These are phyloP conservation scores for Eidolon dupreanum DNA, from an alignment of 2,797 vertebrate species.

Conservation along the genomic window DNA sequence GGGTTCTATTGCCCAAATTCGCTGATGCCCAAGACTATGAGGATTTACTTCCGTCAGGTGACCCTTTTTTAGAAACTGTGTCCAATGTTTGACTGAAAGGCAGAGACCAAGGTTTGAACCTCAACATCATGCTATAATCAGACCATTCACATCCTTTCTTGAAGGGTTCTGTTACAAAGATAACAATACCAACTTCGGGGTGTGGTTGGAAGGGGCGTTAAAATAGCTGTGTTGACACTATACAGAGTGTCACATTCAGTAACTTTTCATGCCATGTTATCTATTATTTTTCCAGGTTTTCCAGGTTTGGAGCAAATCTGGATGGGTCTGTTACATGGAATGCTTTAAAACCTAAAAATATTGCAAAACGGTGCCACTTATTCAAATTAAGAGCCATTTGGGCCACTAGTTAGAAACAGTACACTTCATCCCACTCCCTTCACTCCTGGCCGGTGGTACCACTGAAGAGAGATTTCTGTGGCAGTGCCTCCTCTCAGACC, in stretches of 20 bases:
- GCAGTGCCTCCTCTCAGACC: neutral
- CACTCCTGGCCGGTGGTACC: neutral
- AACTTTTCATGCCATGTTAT: neutral
- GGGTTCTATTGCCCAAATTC: neutral
- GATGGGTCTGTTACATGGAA: neutral
- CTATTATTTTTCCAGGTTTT: neutral
- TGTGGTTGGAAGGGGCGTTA: neutral
- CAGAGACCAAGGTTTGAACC: neutral
- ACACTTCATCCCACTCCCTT: neutral
- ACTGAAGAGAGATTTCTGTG: conserved; percentile 7
- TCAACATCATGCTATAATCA: neutral
- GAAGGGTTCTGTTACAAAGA: neutral
- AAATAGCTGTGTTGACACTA: neutral
- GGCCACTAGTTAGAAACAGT: neutral
- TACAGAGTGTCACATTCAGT: neutral
- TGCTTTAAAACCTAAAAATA: neutral
- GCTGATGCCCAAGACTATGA: neutral
- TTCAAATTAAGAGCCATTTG: neutral
- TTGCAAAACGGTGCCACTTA: neutral
- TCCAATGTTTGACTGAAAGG: neutral
- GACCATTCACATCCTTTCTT: neutral
- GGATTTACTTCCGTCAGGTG: neutral
- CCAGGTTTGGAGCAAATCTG: neutral
- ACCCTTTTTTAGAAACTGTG: neutral
- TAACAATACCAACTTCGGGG: neutral